Evolutionary conservation across 23 tunicate genomes (phyloP), one percentile per base, ranked within the genome.

Genomic region (Diplosoma virens): DNA sequence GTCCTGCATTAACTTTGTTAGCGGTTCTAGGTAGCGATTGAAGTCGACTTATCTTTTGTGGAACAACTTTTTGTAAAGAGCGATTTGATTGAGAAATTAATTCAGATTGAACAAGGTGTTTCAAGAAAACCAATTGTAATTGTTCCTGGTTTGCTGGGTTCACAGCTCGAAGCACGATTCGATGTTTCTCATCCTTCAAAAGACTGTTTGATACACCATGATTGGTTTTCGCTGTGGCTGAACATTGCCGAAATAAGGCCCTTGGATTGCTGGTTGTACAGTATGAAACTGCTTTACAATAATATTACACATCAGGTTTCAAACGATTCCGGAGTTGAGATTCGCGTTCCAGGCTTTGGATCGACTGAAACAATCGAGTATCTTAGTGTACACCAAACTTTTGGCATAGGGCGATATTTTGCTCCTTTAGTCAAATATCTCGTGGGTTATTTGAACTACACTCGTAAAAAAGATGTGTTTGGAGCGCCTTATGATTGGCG

Each of bases 401-500:
- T 73, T 25, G n/a, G 55, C 63, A 81, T 90, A 3, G 87, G 97
- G 48, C 59, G 72, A 31, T 92, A 92, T 76, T 92, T 92, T 47
- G 80, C 69, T 3, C 84, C 90, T 7, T 33, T 92, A 17, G 91
- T 85, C 26, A 33, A 76, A 9, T 76, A 65, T 70, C 17, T 92
- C 65, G 54, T 50, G 0, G 30, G 41, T 4, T 47, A 45, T 33
- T 53, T 81, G 30, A 92, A 92, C 0, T 92, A 92, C 36, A 81
- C 36, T 14, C 45, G 73, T 60, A 58, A 34, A 22, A 77, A 73
- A 35, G 88, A 92, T 61, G 37, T 92, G 23, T 73, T 71, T 80
- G 97, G 97, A 26, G 97, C 97, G 11, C 87, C 97, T 35, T 92
- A 73, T 46, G 97, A 92, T 37, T 92, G 97, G 97, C 66, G 97